Evolutionary conservation across 1,140 invertebrate genomes (phyloP).

Genomic region (Chelonus insularis): DNA sequence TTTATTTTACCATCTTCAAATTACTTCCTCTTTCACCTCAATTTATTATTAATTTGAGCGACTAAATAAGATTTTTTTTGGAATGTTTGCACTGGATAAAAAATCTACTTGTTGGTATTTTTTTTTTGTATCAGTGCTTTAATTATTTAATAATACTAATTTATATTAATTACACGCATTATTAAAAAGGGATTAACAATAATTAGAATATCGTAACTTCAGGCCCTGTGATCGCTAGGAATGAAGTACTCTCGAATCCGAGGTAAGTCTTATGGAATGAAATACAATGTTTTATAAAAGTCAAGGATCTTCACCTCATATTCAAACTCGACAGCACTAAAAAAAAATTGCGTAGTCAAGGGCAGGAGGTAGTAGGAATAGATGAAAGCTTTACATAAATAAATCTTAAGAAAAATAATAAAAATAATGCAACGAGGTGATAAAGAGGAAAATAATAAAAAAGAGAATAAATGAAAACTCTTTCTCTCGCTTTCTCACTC

Average conservation of each 20-base stretch:
- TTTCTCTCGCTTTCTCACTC: conserved; percentile 26
- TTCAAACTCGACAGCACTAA: neutral
- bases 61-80: no score
- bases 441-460: neutral
- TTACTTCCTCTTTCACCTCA: no score
- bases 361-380: conserved; percentile 2
- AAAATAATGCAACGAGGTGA: neutral
- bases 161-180: no score
- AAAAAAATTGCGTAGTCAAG: neutral
- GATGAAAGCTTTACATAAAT: neutral
- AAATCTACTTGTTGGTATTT: no score
- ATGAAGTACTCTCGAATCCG: conserved; percentile 15
- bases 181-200: conserved; percentile 9
- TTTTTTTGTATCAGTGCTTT: no score
- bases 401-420: neutral
- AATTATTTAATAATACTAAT: no score
- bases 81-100: no score
- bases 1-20: no score
- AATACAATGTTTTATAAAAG: neutral
- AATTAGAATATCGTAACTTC: conserved; percentile 24
- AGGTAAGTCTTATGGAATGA: conserved; percentile 10
- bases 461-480: conserved; percentile 33
- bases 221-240: conserved; percentile 24
- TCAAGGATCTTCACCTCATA: neutral
- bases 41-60: no score